Evolutionary conservation across 2,888 invertebrate genomes (phyloP), one percentile per base, ranked within the genome.

Genomic region (Acronicta leporina): DNA sequence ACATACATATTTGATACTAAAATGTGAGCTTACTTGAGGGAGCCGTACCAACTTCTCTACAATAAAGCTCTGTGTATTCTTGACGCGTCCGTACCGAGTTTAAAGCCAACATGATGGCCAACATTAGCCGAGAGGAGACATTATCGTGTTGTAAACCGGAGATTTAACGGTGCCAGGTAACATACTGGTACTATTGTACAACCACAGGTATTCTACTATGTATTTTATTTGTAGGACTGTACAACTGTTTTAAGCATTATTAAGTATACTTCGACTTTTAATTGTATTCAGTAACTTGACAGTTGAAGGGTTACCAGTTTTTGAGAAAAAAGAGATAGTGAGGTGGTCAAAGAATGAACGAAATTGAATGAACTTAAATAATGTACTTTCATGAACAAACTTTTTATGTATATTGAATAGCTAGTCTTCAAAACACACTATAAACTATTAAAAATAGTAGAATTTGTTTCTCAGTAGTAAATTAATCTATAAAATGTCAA

Each of bases 71-170:
- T 11, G 45, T 57, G 16, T 66, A 68, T 73, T 77, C 56, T 59
- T 63, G 49, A 52, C 48, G 48, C 66, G 77, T 67, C 49, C 41
- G 52, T 63, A 52, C 54, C 27, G 64, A 76, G 51, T 79, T 71
- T 77, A 73, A 76, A 73, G 68, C 65, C 54, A 27, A 56, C 73
- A 63, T 77, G 69, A 75, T 77, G 64, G 68, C 65, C 27, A 58
- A 63, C 72, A 81, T 82, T 82, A 80, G 75, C 73, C 55, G 56
- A 33, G 62, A 58, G 62, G 77, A 73, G 78, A 82, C 82, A 84
- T 88, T 87, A 88, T 87, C 84, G 79, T 81, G 81, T 77, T 85
- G 86, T 89, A 88, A 89, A 88, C 82, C 81, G 81, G 85, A 85
- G 85, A 86, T 87, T 88, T 90, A 87, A 88, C 81, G 83, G 76